Base-by-base conservation (phyloP, 2,113 vertebrate genomes). In the Cyanoliseus patagonus region DNA sequence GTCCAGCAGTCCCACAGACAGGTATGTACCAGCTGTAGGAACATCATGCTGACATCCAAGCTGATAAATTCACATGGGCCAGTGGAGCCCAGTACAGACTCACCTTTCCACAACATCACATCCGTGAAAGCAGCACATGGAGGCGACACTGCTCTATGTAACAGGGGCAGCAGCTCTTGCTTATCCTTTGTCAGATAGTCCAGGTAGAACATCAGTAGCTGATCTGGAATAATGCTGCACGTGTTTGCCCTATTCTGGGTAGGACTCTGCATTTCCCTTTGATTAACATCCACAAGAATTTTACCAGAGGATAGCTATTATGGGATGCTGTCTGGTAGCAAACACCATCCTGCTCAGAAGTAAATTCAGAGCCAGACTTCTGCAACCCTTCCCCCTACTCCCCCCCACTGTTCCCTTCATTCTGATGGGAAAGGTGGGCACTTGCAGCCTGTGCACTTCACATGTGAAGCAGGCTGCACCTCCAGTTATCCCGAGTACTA, bases 221-320 rank as follows among this genome's bases (percentile, higher is more conserved):
- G 42, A 0, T 30, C 31, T 22, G 24, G 37, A 63, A 37, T 3
- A 49, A n/a, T 1, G 27, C 41, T 62, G 33, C 31, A 47, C 0
- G 4, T 5, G 0, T 59, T 49, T 68, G 37, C 18, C 35, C n/a
- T 74, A 0, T 18, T 46, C 69, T 46, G 61, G 72, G 15, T 46
- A 55, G 14, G 72, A n/a, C 42, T 47, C 52, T 78, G 55, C 23
- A 6, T 51, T 61, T 61, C 39, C 37, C 14, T 18, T 18, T 30
- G 42, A 17, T 62, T 6, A 53, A 41, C 7, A 23, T 69, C 39
- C 66, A 17, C 11, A 17, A 11, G 42, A 27, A n/a, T 33, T 63
- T 53, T 44, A 51, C 37, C 1, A 5, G 37, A 59, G 68, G 25
- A 35, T 0, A 59, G 31, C 31, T 46, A 9, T 37, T 7, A 17